Conservation (phyloP, 2,888 invertebrate species). For the Eurois occulta region DNA sequence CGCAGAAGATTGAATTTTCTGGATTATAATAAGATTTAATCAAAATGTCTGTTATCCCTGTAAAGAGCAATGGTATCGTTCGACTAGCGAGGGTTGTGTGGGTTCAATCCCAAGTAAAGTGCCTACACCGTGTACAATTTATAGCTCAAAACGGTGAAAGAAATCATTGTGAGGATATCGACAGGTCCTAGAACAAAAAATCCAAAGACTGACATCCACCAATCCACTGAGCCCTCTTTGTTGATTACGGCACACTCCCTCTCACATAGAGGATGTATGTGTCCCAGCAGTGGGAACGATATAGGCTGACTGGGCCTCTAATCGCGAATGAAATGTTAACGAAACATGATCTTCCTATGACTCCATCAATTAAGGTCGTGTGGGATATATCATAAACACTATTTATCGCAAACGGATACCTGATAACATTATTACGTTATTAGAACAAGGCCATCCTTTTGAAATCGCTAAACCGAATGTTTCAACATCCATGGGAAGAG, state of each 20-base stretch:
- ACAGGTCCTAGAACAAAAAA: neutral
- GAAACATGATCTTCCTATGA: slow-evolving; percentile 28
- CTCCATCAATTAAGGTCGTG: slow-evolving; percentile 9
- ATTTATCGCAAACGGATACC: slow-evolving; percentile 4
- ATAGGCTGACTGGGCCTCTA: neutral
- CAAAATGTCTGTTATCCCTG: neutral
- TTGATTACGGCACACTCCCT: neutral
- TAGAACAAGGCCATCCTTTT: slow-evolving; percentile 22
- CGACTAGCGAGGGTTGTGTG: neutral
- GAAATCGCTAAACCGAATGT: neutral
- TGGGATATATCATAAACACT: slow-evolving; percentile 11
- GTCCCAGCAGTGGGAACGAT: neutral
- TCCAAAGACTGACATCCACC: neutral
- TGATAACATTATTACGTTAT: slow-evolving; percentile 28
- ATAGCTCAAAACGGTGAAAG: neutral
- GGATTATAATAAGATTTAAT: neutral
- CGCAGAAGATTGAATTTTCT: slow-evolving; percentile 2
- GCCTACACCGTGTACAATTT: neutral
- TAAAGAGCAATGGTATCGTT: neutral
- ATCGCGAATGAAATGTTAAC: neutral
- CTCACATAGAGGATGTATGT: neutral
- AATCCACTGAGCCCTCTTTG: neutral
- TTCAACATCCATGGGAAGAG: too few relatives aligned
- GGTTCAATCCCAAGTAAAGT: neutral
- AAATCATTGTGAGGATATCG: neutral